phyloP scores from a whole-genome alignment of 1,140 invertebrate genomes.

The Neuroterus valhalla region DNA sequence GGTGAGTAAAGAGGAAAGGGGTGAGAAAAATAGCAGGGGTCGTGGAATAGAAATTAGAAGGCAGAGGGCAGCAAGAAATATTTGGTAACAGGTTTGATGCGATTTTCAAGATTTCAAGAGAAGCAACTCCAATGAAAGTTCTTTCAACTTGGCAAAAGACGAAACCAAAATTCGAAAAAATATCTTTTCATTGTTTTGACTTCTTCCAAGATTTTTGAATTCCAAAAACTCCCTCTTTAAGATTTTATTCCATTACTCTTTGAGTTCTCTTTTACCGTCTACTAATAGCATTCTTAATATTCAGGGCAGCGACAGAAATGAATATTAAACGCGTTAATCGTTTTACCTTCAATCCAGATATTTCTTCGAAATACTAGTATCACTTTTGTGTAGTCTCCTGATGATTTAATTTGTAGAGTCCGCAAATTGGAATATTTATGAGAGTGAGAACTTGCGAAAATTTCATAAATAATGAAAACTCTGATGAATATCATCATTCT shows the following conservation, averaged over 20 bases:
- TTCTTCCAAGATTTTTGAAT: not conserved
- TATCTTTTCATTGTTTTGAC: no score
- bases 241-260: constrained; percentile 1
- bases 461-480: not conserved
- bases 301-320: constrained; percentile 66
- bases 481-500: not conserved
- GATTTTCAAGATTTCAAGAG: not conserved
- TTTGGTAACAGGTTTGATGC: constrained; percentile 24
- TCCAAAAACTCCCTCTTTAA: not conserved
- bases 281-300: constrained; percentile 64
- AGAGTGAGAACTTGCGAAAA: no score
- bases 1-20: constrained; percentile 51
- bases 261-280: constrained; percentile 10
- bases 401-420: no score
- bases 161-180: no score
- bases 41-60: constrained; percentile 65
- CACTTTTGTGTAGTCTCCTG: no score
- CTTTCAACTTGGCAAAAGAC: no score
- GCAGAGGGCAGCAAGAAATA: constrained; percentile 48
- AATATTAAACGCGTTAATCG: constrained; percentile 71
- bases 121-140: not conserved
- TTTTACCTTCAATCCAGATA: constrained; percentile 63
- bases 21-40: constrained; percentile 69
- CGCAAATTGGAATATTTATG: no score
- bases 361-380: constrained; percentile 27